phyloP scores from a whole-genome alignment of 2,113 vertebrate genomes.

The Macrotis lagotis region DNA sequence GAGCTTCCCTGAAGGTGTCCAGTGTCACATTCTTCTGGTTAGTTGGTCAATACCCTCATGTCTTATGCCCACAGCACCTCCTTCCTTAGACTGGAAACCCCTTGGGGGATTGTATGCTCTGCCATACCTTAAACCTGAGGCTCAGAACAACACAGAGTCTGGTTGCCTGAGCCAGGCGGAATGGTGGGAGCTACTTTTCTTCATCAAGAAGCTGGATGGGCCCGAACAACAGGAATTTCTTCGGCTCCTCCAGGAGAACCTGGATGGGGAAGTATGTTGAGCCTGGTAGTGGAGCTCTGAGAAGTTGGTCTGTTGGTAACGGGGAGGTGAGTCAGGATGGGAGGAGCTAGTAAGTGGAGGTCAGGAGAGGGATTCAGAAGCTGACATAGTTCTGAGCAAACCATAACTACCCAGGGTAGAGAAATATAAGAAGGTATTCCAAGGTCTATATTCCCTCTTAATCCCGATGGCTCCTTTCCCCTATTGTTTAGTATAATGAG shows the following conservation, averaged over 20 bases:
- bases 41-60: neutral
- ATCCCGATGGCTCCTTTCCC: neutral
- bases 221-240: constrained; percentile 88
- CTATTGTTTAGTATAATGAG: neutral
- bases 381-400: neutral
- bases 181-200: constrained; percentile 98
- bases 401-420: neutral
- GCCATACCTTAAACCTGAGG: constrained; percentile 87
- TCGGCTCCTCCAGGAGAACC: constrained; percentile 84
- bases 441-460: neutral
- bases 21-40: neutral
- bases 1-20: neutral
- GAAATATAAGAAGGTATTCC: neutral
- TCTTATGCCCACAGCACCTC: constrained; percentile 36
- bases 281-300: neutral
- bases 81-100: constrained; percentile 84
- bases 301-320: neutral
- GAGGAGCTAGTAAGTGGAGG: neutral
- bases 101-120: constrained; percentile 88
- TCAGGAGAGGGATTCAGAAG: neutral
- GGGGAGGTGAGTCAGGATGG: neutral
- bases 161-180: constrained; percentile 87
- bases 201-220: constrained; percentile 91
- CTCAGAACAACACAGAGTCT: constrained; percentile 72
- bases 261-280: constrained; percentile 83